These are phyloP conservation scores for Erythrocercus mccallii DNA, from an alignment of 2,113 vertebrate species.

Conservation along the genomic window DNA sequence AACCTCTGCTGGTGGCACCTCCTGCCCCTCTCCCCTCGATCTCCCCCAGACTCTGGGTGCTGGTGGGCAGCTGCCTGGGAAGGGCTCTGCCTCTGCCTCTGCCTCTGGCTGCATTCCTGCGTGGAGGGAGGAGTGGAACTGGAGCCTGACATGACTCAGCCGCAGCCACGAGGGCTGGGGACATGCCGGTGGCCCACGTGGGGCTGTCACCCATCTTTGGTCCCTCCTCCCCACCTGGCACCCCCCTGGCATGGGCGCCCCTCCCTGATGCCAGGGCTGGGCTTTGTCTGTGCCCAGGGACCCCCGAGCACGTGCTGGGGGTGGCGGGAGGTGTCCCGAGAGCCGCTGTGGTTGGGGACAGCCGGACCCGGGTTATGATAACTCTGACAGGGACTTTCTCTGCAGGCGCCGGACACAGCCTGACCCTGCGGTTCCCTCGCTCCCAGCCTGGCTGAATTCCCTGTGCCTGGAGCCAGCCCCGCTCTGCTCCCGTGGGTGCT, in stretches of 20 bases:
- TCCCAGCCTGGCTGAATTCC: not conserved
- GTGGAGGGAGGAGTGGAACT: not conserved
- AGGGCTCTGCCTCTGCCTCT: not conserved
- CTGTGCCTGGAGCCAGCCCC: not conserved
- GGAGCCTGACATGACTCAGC: not conserved
- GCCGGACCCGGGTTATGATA: not conserved
- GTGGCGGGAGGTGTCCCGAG: not conserved
- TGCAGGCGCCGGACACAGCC: not conserved
- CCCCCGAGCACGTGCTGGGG: rapidly evolving
- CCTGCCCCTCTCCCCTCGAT: rapidly evolving
- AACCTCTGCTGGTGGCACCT: rapidly evolving
- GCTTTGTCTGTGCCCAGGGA: not conserved
- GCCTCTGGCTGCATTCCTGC: not conserved
- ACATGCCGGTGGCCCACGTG: not conserved
- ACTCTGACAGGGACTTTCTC: not conserved
- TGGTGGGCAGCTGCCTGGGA: not conserved
- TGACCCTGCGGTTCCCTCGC: not conserved
- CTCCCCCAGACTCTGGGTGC: not conserved
- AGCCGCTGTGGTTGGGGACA: rapidly evolving
- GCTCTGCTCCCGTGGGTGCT: not conserved
- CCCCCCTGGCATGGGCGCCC: rapidly evolving
- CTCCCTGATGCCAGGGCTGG: not conserved
- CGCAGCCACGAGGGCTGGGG: not conserved
- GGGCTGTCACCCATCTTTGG: not conserved
- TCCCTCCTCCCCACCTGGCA: not conserved